Percentiles rank a stretch among this genome's conserved stretches.
These are phyloP conservation scores for Fragum fragum DNA, from an alignment of 2,888 invertebrate genomes.

Conservation along the genomic window DNA sequence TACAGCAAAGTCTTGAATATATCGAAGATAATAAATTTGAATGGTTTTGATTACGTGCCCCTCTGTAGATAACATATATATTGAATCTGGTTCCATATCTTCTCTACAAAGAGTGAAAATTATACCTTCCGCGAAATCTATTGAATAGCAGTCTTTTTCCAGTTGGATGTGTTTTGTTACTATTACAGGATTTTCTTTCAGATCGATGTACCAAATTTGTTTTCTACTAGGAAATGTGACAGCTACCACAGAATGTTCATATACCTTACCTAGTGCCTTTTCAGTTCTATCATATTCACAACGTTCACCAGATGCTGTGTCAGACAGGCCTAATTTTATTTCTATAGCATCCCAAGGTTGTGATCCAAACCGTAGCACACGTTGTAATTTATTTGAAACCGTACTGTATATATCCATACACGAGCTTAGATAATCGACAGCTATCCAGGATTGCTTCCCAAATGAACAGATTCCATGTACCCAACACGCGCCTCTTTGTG, in stretches of 20 bases:
- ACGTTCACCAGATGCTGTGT: neutral
- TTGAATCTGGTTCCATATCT: neutral
- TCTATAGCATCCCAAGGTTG: constrained; percentile 13
- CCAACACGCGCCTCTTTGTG: neutral
- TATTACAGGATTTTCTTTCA: neutral
- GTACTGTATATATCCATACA: neutral
- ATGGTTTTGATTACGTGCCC: neutral
- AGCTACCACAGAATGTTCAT: neutral
- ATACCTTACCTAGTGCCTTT: neutral
- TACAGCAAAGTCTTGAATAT: neutral
- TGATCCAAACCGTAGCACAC: neutral
- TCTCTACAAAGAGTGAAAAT: constrained; percentile 10
- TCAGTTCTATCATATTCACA: neutral
- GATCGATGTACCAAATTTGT: neutral
- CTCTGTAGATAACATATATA: neutral
- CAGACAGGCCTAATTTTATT: neutral
- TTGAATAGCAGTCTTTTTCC: neutral
- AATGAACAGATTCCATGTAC: neutral
- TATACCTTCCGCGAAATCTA: neutral
- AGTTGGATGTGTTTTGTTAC: neutral
- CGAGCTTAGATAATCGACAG: neutral
- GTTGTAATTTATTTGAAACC: neutral
- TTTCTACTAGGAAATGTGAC: neutral
- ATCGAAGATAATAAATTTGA: neutral
- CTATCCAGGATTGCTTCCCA: neutral